Percentiles rank a stretch among this genome's conserved stretches.
Evolutionary conservation across 2,888 invertebrate genomes (phyloP).

Genomic region (Tenthredo amoena): DNA sequence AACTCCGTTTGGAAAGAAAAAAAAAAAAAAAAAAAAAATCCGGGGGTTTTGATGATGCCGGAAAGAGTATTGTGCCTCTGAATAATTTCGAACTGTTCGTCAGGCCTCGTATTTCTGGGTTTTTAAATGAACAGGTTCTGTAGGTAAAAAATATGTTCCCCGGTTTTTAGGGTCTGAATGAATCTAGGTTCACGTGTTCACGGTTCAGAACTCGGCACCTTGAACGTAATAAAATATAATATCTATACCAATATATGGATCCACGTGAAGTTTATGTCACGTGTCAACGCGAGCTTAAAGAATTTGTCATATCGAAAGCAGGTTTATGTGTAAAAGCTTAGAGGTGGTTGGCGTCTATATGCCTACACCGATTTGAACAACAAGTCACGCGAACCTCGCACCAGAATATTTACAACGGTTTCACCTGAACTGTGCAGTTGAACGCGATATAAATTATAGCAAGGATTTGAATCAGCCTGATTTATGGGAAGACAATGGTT

Average conservation of each 20-base stretch:
- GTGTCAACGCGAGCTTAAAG: constrained; percentile 15
- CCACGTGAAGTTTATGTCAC: not conserved
- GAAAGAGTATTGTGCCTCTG: not conserved
- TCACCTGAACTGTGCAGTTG: not conserved
- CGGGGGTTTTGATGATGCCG: not conserved
- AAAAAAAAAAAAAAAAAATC: not conserved
- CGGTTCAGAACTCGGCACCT: not conserved
- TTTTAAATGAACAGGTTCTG: not conserved
- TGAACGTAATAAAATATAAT: not conserved
- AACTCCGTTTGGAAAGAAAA: not conserved
- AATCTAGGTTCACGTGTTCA: not conserved
- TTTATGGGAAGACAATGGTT: not conserved
- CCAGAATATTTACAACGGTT: constrained; percentile 23
- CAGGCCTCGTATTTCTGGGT: not conserved
- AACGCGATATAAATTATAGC: constrained; percentile 22
- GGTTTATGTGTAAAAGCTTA: constrained; percentile 1
- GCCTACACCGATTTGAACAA: not conserved
- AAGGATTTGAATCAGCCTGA: not conserved
- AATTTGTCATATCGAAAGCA: constrained; percentile 11
- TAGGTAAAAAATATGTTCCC: not conserved
- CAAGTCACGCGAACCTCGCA: constrained; percentile 23
- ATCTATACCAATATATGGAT: not conserved
- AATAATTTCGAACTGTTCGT: not conserved
- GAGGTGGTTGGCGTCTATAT: not conserved
- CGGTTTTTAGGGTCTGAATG: not conserved